These are phyloP conservation scores for Indri indri DNA, from an alignment of 2,113 vertebrate genomes.

Conservation along the genomic window DNA sequence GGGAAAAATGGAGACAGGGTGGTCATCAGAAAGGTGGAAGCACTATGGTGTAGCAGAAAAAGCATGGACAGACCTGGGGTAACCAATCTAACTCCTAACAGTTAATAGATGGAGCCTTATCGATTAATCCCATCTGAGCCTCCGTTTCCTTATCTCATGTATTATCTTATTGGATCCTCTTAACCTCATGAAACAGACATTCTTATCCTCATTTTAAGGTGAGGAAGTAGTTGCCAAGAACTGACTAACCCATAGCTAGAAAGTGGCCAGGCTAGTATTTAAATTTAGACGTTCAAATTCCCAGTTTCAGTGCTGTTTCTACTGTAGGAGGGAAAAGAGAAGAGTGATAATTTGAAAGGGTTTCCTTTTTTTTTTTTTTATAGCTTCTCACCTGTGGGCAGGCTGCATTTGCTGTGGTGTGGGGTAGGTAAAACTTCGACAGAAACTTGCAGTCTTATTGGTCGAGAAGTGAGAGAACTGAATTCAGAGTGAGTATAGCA, in stretches of 20 bases:
- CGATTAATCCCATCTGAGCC: background rate
- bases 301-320: background rate
- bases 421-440: background rate
- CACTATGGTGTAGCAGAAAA: background rate
- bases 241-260: background rate
- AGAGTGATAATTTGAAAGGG: conserved; percentile 11
- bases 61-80: background rate
- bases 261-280: conserved; percentile 11
- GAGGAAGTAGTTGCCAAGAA: conserved; percentile 9
- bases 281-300: conserved; percentile 27
- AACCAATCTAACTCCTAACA: background rate
- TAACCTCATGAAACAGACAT: background rate
- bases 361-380: background rate
- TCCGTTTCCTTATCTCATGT: background rate
- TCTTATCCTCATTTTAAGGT: background rate
- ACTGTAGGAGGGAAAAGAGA: background rate
- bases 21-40: background rate
- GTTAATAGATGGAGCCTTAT: background rate
- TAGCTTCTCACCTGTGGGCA: background rate
- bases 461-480: background rate
- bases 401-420: background rate
- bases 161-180: conserved; percentile 12
- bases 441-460: background rate
- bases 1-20: background rate
- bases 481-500: background rate